A percentile compares a stretch with the other conserved stretches of the same genome.
These are phyloP conservation scores for Crotalus helleri DNA, from an alignment of 2,113 vertebrate species.

Conservation along the genomic window DNA sequence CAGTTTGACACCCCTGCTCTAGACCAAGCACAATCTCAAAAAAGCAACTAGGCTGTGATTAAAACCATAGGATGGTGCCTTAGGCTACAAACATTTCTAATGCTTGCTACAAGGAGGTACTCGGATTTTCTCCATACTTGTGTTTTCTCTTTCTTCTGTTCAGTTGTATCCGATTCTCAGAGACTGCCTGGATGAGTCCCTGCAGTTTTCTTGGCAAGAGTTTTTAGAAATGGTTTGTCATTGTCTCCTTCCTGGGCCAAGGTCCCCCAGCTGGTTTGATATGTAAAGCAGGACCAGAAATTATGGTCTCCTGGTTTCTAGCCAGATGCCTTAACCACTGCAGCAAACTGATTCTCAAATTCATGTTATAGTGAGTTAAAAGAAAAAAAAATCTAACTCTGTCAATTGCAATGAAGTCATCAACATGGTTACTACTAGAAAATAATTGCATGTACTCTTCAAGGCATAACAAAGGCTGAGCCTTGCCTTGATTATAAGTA, in stretches of 20 bases:
- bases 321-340: neutral
- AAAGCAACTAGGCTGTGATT: neutral
- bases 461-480: neutral
- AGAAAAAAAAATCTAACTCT: neutral
- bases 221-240: neutral
- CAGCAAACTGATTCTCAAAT: neutral
- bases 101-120: neutral
- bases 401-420: neutral
- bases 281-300: neutral
- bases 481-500: neutral
- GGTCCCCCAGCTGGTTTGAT: neutral
- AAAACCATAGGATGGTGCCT: neutral
- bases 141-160: neutral
- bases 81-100: neutral
- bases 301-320: neutral
- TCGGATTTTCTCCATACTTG: neutral
- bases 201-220: neutral
- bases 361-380: neutral
- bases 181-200: neutral
- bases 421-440: neutral
- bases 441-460: neutral
- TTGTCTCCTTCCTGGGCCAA: neutral
- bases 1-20: neutral
- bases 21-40: neutral
- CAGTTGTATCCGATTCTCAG: neutral